phyloP scores from a whole-genome alignment of 2,113 vertebrate genomes.

The Strigops habroptila region DNA sequence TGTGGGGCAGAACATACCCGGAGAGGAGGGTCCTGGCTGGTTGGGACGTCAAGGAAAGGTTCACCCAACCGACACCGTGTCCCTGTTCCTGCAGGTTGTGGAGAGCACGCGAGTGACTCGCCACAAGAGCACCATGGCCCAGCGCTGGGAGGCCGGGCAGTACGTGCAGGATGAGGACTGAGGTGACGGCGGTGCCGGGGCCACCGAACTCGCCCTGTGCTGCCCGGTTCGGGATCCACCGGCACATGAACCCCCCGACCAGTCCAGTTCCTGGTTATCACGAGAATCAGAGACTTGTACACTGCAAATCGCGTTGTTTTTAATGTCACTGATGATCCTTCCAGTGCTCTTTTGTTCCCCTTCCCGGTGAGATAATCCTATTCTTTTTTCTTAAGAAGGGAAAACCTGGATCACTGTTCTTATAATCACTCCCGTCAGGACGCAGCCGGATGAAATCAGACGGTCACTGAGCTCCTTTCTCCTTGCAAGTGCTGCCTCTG shows the following conservation, averaged over 20 bases:
- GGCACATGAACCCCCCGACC: fast-evolving
- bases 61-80: not conserved
- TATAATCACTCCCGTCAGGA: not conserved
- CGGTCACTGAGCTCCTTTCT: not conserved
- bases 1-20: not conserved
- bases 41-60: not conserved
- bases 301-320: not conserved
- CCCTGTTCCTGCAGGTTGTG: conserved; percentile 74
- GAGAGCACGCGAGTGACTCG: conserved; percentile 81
- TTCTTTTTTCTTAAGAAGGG: not conserved
- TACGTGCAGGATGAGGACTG: conserved; percentile 54
- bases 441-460: not conserved
- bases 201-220: fast-evolving
- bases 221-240: fast-evolving
- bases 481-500: not conserved
- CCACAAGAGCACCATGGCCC: conserved; percentile 78
- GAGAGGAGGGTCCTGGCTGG: not conserved
- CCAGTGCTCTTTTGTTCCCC: not conserved
- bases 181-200: fast-evolving
- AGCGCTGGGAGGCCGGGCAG: conserved; percentile 83
- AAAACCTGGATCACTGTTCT: not conserved
- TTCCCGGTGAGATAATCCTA: not conserved
- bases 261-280: not conserved
- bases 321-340: not conserved
- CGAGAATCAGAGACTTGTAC: not conserved